A percentile compares a stretch with the other conserved stretches of the same genome.
Evolutionary conservation across 2,797 vertebrate species (phyloP).

Genomic region (Hemibagrus guttatus): DNA sequence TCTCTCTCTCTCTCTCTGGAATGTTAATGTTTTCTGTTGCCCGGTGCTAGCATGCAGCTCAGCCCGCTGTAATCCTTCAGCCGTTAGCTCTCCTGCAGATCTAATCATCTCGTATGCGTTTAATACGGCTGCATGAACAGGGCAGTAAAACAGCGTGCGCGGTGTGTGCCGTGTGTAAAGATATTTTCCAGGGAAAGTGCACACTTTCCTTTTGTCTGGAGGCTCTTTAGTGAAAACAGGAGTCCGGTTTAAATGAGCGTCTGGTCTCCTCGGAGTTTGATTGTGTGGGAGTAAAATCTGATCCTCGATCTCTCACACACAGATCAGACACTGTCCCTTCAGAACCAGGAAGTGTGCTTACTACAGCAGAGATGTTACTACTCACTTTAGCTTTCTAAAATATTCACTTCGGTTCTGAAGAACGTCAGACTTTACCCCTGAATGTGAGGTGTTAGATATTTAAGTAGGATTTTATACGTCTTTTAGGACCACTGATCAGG

Average conservation of each 20-base stretch:
- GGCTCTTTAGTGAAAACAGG: neutral
- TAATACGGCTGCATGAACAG: neutral
- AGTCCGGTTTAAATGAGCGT: neutral
- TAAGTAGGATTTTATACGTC: neutral
- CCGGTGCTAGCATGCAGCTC: neutral
- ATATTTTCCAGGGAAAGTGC: constrained; percentile 15
- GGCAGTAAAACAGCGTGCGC: constrained; percentile 11
- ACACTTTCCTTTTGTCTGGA: neutral
- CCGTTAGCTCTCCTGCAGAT: constrained; percentile 1
- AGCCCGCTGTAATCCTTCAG: neutral
- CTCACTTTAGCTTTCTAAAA: neutral
- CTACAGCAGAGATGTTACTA: neutral
- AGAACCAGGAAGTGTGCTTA: neutral
- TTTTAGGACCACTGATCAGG: neutral
- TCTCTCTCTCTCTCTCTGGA: neutral
- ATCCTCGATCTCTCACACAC: neutral
- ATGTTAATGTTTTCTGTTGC: neutral
- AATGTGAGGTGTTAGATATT: neutral
- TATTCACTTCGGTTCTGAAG: neutral
- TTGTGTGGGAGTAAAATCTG: neutral
- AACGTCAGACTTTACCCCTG: neutral
- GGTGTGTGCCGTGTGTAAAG: neutral
- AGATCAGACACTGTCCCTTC: neutral
- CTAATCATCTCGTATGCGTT: constrained; percentile 2
- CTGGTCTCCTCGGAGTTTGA: neutral